Evolutionary conservation across 2,113 vertebrate genomes (phyloP).

Genomic region (Pelodiscus sinensis): DNA sequence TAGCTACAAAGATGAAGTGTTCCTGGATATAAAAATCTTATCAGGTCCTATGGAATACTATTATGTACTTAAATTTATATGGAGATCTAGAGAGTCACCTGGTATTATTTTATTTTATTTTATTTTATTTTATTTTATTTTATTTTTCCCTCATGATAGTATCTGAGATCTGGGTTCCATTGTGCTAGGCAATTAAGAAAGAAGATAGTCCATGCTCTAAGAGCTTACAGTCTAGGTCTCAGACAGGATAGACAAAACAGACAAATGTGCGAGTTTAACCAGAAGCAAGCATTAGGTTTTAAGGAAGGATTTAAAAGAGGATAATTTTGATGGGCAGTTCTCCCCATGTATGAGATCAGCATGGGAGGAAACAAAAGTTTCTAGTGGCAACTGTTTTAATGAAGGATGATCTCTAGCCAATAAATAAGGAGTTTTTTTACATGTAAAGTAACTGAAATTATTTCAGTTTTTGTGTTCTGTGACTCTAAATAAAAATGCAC

Average conservation of each 20-base stretch:
- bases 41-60: background rate
- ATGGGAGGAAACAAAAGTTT: conserved; percentile 59
- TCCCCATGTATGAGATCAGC: conserved; percentile 44
- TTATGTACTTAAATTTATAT: background rate
- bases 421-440: background rate
- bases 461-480: conserved; percentile 37
- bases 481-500: background rate
- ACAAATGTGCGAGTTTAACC: conserved; percentile 26
- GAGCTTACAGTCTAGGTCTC: background rate
- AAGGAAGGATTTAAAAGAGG: conserved; percentile 43
- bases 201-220: background rate
- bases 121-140: background rate
- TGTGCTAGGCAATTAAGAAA: conserved; percentile 4
- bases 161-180: background rate
- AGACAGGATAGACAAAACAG: background rate
- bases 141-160: background rate
- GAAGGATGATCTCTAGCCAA: conserved; percentile 26
- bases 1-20: background rate
- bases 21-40: background rate
- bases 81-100: conserved; percentile 4
- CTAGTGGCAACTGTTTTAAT: conserved; percentile 57
- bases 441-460: background rate
- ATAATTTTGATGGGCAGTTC: conserved; percentile 55
- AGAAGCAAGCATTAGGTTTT: conserved; percentile 59
- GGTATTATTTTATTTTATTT: background rate